Percentiles rank a stretch among this genome's conserved stretches.
Conservation (phyloP, 2,113 vertebrate genomes). For the Beaufortia kweichowensis region DNA sequence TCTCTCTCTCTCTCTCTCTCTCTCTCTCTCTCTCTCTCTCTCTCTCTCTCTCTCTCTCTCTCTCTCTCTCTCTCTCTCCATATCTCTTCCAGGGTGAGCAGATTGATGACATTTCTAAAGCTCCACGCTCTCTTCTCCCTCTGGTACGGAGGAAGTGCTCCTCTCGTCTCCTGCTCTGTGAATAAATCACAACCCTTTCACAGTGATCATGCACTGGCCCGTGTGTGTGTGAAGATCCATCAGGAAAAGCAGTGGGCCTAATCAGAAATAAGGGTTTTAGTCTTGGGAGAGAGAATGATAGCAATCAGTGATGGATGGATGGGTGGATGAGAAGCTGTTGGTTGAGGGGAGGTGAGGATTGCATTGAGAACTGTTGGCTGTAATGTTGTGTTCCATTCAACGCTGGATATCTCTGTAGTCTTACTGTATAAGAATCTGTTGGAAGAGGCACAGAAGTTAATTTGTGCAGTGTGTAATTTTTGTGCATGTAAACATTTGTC, state of each 20-base stretch:
- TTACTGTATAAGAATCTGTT: no score
- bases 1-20: background rate
- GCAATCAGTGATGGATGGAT: constrained; percentile 30
- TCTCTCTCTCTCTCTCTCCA: background rate
- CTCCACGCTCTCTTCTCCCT: constrained; percentile 36
- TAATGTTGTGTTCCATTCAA: constrained; percentile 10
- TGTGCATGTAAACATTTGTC: no score
- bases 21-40: background rate
- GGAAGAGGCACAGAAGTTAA: no score
- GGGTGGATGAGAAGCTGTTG: constrained; percentile 24
- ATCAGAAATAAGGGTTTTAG: constrained; percentile 27
- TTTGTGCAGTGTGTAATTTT: no score
- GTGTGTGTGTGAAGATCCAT: constrained; percentile 12
- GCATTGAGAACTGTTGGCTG: background rate
- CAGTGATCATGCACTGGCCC: constrained; percentile 37
- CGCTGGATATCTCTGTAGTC: no score
- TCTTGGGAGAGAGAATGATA: constrained; percentile 32
- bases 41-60: background rate
- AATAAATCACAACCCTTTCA: constrained; percentile 50
- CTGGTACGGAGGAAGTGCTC: constrained; percentile 51
- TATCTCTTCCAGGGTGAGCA: constrained; percentile 28
- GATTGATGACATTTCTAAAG: constrained; percentile 57
- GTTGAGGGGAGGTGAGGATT: background rate
- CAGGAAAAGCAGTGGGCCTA: constrained; percentile 25
- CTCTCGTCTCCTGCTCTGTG: constrained; percentile 31